phyloP scores from a whole-genome alignment of 2,113 vertebrate genomes.

The Fregetta grallaria region DNA sequence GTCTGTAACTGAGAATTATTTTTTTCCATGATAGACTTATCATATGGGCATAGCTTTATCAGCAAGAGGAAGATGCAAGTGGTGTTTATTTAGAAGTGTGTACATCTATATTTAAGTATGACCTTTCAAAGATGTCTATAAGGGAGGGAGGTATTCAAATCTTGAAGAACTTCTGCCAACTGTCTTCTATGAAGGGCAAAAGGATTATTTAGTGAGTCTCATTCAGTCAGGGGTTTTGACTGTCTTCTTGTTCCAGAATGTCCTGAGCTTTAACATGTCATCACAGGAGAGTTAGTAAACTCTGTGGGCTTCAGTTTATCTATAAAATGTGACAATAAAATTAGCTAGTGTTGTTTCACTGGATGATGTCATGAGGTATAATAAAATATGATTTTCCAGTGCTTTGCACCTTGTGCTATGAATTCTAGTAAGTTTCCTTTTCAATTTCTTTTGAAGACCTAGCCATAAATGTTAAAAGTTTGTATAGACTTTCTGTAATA shows the following conservation, averaged over 20 bases:
- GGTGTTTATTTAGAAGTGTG: neutral
- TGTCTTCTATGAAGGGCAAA: neutral
- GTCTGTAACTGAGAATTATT: neutral
- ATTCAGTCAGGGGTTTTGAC: neutral
- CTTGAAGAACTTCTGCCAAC: conserved; percentile 1
- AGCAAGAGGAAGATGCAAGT: neutral
- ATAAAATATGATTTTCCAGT: neutral
- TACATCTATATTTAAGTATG: conserved; percentile 7
- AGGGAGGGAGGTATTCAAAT: neutral
- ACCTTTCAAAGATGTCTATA: neutral
- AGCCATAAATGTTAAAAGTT: neutral
- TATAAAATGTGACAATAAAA: neutral
- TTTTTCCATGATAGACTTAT: neutral
- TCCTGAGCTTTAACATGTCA: neutral
- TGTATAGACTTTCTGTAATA: neutral
- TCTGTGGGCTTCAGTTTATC: neutral
- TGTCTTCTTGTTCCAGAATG: neutral
- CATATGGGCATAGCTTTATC: neutral
- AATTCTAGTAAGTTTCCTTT: neutral
- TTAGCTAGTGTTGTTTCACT: neutral
- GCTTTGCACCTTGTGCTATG: neutral
- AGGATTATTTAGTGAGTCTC: neutral
- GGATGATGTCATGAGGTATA: neutral
- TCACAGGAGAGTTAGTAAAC: neutral
- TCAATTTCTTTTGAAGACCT: neutral